Evolutionary conservation across 2,113 vertebrate species (phyloP).

Genomic region (Pterocles orientalis): DNA sequence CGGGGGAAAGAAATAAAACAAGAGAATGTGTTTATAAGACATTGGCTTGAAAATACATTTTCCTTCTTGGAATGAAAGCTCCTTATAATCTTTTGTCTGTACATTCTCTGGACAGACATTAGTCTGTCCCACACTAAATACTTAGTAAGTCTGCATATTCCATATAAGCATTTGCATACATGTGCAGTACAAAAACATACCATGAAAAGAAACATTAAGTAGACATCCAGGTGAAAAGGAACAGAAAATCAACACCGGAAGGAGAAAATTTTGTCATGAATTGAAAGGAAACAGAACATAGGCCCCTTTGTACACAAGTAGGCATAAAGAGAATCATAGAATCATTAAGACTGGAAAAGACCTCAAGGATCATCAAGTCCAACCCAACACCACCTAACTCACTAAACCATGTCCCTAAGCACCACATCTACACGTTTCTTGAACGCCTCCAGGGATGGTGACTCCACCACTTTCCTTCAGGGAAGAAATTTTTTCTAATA

Average conservation of each 20-base stretch:
- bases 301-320: not conserved
- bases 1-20: conserved; percentile 17
- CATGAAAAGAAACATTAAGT: not conserved
- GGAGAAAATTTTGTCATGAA: not conserved
- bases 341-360: no score
- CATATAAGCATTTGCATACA: not conserved
- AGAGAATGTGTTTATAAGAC: conserved; percentile 43
- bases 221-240: not conserved
- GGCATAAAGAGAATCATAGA: not conserved
- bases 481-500: no score
- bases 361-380: no score
- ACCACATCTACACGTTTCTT: no score
- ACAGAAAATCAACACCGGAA: conserved; percentile 17
- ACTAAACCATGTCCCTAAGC: no score
- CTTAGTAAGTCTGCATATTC: not conserved
- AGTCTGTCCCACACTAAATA: not conserved
- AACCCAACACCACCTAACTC: no score
- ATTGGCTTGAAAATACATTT: conserved; percentile 7
- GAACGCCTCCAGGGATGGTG: no score
- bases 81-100: conserved; percentile 9
- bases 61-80: conserved; percentile 1
- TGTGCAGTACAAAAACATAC: not conserved
- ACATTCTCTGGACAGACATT: not conserved
- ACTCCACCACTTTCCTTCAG: no score
- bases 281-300: not conserved